These are phyloP conservation scores for Scelioninae gen. 1 DNA, from an alignment of 2,888 invertebrate species.

Conservation along the genomic window DNA sequence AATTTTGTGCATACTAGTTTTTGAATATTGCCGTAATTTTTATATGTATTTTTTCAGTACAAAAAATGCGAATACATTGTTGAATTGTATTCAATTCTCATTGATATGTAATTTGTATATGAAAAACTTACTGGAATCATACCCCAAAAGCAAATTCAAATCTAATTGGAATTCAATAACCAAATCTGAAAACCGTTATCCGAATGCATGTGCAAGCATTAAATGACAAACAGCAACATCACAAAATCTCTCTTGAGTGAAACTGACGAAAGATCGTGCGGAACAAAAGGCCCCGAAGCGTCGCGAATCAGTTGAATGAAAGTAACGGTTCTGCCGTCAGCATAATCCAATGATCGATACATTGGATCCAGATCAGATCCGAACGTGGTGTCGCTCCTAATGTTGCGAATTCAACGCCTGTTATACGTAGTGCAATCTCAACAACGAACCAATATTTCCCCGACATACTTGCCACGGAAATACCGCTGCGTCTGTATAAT, in stretches of 20 bases:
- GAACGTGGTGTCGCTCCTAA: constrained; percentile 8
- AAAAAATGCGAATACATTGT: too few species aligned
- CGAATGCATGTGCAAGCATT: constrained; percentile 35
- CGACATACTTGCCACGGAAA: constrained; percentile 41
- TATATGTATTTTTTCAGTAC: too few species aligned
- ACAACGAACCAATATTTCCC: constrained; percentile 6
- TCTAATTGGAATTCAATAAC: constrained; percentile 29
- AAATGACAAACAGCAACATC: constrained; percentile 16
- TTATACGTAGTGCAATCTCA: constrained; percentile 25
- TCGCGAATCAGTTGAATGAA: constrained; percentile 67
- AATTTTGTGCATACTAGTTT: too few species aligned
- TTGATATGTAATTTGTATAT: too few species aligned
- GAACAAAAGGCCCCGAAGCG: constrained; percentile 63
- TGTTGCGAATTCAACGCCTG: neutral
- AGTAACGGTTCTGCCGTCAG: constrained; percentile 60
- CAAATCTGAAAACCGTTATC: constrained; percentile 34
- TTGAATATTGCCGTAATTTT: too few species aligned
- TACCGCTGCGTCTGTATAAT: constrained; percentile 43
- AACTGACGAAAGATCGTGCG: constrained; percentile 65
- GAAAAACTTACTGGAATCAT: too few species aligned
- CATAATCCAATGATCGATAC: constrained; percentile 55
- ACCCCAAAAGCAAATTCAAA: too few species aligned
- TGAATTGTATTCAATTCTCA: too few species aligned
- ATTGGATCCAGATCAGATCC: constrained; percentile 36
- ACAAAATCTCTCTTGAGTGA: constrained; percentile 48